phyloP scores from a whole-genome alignment of 2,113 vertebrate genomes.

The Strix aluco region DNA sequence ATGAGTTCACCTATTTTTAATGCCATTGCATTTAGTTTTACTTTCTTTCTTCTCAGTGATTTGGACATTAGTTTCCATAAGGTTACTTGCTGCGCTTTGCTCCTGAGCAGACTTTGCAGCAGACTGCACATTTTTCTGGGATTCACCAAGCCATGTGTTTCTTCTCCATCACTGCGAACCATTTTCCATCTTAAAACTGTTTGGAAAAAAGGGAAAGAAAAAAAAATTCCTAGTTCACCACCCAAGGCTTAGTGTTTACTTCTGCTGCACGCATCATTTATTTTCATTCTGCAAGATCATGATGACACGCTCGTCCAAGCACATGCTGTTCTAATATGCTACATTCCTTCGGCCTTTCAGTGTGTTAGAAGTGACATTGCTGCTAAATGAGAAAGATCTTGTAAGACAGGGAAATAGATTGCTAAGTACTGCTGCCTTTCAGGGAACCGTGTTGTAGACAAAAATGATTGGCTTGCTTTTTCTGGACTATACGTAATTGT shows the following conservation, averaged over 20 bases:
- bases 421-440: neutral
- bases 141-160: neutral
- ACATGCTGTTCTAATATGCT: constrained; percentile 64
- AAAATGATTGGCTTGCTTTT: neutral
- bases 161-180: neutral
- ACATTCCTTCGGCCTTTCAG: constrained; percentile 57
- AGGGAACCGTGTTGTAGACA: neutral
- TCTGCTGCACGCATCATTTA: constrained; percentile 63
- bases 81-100: neutral
- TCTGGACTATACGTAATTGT: neutral
- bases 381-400: constrained; percentile 54
- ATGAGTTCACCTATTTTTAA: constrained; percentile 18
- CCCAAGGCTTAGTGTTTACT: constrained; percentile 63
- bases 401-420: constrained; percentile 45
- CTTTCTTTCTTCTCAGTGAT: neutral
- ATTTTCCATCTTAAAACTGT: constrained; percentile 33
- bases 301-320: constrained; percentile 60
- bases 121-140: neutral
- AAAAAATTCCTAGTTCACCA: constrained; percentile 41
- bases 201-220: neutral
- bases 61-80: neutral
- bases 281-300: constrained; percentile 69
- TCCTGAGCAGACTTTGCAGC: neutral
- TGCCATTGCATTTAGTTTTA: neutral
- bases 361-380: constrained; percentile 52